These are phyloP conservation scores for Melitaea athalia DNA, from an alignment of 2,888 invertebrate genomes.

Conservation along the genomic window DNA sequence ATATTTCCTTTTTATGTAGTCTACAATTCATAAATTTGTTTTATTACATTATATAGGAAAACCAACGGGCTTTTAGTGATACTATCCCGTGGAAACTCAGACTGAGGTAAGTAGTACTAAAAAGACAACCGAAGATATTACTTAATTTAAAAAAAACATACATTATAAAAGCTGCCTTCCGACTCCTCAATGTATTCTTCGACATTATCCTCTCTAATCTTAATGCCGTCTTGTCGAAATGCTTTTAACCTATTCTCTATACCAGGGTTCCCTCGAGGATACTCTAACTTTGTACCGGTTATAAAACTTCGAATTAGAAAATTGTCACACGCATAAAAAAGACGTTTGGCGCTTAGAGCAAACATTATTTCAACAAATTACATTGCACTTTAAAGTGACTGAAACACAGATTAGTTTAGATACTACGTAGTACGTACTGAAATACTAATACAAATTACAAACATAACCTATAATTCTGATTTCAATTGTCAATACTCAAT, in stretches of 20 bases:
- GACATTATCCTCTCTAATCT: constrained; percentile 58
- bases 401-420: too few species aligned
- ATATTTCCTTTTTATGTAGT: too few species aligned
- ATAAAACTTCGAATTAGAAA: constrained; percentile 60
- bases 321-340: constrained; percentile 60
- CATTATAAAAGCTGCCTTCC: constrained; percentile 68
- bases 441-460: too few species aligned
- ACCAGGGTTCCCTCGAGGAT: constrained; percentile 63
- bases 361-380: constrained; percentile 52
- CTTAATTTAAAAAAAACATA: constrained; percentile 41
- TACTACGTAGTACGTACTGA: too few species aligned
- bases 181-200: constrained; percentile 70
- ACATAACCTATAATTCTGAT: too few species aligned
- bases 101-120: too few species aligned
- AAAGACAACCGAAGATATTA: too few species aligned
- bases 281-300: constrained; percentile 45
- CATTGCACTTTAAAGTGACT: not conserved
- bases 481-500: too few species aligned
- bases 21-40: too few species aligned
- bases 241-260: constrained; percentile 59
- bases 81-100: too few species aligned
- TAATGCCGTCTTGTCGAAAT: constrained; percentile 58
- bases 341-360: constrained; percentile 50
- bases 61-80: too few species aligned
- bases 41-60: too few species aligned